These are phyloP conservation scores for Amphipyra berbera DNA, from an alignment of 2,888 invertebrate species.

Conservation along the genomic window DNA sequence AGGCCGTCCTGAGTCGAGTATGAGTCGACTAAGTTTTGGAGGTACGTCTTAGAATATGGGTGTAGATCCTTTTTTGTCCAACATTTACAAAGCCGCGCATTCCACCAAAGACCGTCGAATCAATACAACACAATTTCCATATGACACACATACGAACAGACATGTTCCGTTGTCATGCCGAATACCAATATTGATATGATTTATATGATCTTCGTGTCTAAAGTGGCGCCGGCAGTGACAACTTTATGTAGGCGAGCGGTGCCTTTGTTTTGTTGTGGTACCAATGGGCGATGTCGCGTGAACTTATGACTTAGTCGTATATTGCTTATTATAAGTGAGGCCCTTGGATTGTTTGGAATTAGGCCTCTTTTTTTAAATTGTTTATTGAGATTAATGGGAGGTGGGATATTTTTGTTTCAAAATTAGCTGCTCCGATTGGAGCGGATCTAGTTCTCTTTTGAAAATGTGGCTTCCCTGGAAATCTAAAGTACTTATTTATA, in stretches of 20 bases:
- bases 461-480: too few species aligned
- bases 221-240: constrained; percentile 77
- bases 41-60: too few species aligned
- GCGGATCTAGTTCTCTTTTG: not conserved
- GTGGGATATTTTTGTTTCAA: not conserved
- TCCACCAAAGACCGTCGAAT: constrained; percentile 9
- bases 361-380: not conserved
- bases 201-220: constrained; percentile 75
- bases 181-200: constrained; percentile 66
- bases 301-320: constrained; percentile 41
- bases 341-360: not conserved
- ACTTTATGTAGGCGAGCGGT: constrained; percentile 71
- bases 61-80: too few species aligned
- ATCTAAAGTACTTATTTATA: too few species aligned
- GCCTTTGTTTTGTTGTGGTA: constrained; percentile 73
- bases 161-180: constrained; percentile 32
- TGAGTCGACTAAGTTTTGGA: too few species aligned
- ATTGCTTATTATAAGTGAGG: constrained; percentile 12
- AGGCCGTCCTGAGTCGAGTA: too few species aligned
- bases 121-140: constrained; percentile 33
- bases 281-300: constrained; percentile 64
- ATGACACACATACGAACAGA: constrained; percentile 24
- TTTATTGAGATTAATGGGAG: constrained; percentile 8
- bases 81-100: not conserved
- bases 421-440: not conserved